Percentiles rank a stretch among this genome's conserved stretches.
These are phyloP conservation scores for Microctonus aethiopoides DNA, from an alignment of 2,888 invertebrate genomes.

Conservation along the genomic window DNA sequence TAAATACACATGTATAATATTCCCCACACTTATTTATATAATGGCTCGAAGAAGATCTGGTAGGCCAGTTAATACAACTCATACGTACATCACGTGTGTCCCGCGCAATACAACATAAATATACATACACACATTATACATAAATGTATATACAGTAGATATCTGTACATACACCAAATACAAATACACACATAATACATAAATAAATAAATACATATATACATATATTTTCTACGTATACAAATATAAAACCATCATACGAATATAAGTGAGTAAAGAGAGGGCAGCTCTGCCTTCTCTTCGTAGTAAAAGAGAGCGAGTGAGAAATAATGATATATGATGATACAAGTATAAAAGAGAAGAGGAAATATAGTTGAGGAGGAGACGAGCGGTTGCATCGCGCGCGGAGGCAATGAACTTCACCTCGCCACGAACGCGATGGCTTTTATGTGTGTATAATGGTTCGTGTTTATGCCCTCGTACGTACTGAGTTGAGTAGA, in stretches of 20 bases:
- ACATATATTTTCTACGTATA: neutral
- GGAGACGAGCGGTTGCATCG: constrained; percentile 43
- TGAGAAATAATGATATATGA: neutral
- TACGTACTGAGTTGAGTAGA: constrained; percentile 42
- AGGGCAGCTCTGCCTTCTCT: no score
- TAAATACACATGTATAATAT: no score
- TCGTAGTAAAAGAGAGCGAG: constrained; percentile 17
- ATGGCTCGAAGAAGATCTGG: neutral
- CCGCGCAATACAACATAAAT: neutral
- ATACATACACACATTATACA: constrained; percentile 5
- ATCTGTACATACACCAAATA: neutral
- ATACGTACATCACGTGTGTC: neutral
- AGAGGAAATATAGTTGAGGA: constrained; percentile 9
- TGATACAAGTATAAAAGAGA: constrained; percentile 2
- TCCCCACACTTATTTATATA: neutral
- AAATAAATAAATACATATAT: neutral
- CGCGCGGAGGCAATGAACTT: constrained; percentile 66
- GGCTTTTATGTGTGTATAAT: constrained; percentile 64
- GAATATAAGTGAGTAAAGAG: constrained; percentile 24
- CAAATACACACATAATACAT: no score
- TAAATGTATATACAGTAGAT: no score
- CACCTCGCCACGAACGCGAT: constrained; percentile 60
- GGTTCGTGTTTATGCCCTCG: constrained; percentile 61
- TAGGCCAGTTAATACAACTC: neutral
- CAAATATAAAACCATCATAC: constrained; percentile 1